Percentiles rank a stretch among this genome's conserved stretches.
Evolutionary conservation across 2,888 invertebrate species (phyloP).

Genomic region (Drosophila lutescens): DNA sequence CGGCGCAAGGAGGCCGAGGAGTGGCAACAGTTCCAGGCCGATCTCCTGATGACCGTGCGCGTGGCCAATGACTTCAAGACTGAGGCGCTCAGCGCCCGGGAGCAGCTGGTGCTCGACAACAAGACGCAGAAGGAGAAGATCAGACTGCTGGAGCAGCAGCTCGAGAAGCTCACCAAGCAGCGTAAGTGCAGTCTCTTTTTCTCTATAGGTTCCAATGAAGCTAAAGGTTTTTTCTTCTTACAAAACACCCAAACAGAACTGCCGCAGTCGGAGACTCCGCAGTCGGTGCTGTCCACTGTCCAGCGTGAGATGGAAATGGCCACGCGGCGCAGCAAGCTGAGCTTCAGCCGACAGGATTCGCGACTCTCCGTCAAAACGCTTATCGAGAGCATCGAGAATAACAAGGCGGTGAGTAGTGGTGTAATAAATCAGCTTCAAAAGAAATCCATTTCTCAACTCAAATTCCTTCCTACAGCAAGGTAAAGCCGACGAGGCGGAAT

Average conservation of each 20-base stretch:
- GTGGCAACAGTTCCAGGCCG: slow-evolving; percentile 97
- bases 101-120: slow-evolving; percentile 93
- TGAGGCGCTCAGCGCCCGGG: slow-evolving; percentile 95
- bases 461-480: slow-evolving; percentile 54
- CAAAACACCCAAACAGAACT: slow-evolving; percentile 54
- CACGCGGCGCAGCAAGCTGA: slow-evolving; percentile 86
- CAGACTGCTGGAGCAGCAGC: slow-evolving; percentile 90
- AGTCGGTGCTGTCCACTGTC: slow-evolving; percentile 86
- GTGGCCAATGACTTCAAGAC: slow-evolving; percentile 98
- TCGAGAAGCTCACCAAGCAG: slow-evolving; percentile 89
- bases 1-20: slow-evolving; percentile 89
- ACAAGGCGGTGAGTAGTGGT: slow-evolving; percentile 87
- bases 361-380: slow-evolving; percentile 94
- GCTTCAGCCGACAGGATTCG: slow-evolving; percentile 86
- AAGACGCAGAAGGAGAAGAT: slow-evolving; percentile 91
- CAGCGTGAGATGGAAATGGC: slow-evolving; percentile 86
- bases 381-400: slow-evolving; percentile 96
- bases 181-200: slow-evolving; percentile 68
- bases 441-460: not conserved
- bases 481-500: slow-evolving; percentile 84
- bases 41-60: slow-evolving; percentile 95
- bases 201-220: no score
- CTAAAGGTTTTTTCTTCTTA: not conserved
- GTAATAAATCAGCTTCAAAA: no score
- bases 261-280: slow-evolving; percentile 84